Percentiles rank a stretch among this genome's conserved stretches.
Evolutionary conservation across 2,888 invertebrate species (phyloP).

Genomic region (Flexamia atlantica): DNA sequence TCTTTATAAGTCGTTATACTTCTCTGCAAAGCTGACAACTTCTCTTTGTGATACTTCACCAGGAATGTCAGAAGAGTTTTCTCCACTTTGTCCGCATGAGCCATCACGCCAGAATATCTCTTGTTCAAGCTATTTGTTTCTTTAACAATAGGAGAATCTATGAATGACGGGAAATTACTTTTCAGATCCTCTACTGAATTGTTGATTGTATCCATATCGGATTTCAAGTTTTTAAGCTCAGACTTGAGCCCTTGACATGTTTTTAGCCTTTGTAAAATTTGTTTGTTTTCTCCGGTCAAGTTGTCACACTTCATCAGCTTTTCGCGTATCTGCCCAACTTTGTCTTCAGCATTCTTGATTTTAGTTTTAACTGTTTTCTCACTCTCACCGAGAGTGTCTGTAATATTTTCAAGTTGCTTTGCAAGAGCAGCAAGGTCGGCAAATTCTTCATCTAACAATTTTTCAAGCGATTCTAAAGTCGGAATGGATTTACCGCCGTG

Average conservation of each 20-base stretch:
- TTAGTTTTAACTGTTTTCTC: conserved; percentile 85
- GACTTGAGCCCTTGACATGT: conserved; percentile 85
- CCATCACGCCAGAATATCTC: conserved; percentile 86
- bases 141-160: conserved; percentile 87
- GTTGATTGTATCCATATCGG: conserved; percentile 83
- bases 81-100: conserved; percentile 90
- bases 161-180: conserved; percentile 86
- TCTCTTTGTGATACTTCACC: conserved; percentile 92
- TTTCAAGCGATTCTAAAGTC: conserved; percentile 82
- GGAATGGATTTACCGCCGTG: conserved; percentile 85
- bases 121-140: conserved; percentile 91
- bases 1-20: conserved; percentile 90
- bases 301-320: conserved; percentile 94
- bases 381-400: conserved; percentile 85
- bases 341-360: conserved; percentile 84
- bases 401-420: conserved; percentile 84
- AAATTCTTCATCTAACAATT: conserved; percentile 87
- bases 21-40: conserved; percentile 88
- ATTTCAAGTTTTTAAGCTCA: conserved; percentile 83
- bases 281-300: conserved; percentile 90
- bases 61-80: conserved; percentile 86
- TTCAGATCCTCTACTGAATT: conserved; percentile 85
- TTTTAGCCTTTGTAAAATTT: conserved; percentile 88
- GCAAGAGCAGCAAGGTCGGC: conserved; percentile 85
- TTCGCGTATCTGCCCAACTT: conserved; percentile 86